These are phyloP conservation scores for Delia radicum DNA, from an alignment of 1,140 invertebrate species.

Conservation along the genomic window DNA sequence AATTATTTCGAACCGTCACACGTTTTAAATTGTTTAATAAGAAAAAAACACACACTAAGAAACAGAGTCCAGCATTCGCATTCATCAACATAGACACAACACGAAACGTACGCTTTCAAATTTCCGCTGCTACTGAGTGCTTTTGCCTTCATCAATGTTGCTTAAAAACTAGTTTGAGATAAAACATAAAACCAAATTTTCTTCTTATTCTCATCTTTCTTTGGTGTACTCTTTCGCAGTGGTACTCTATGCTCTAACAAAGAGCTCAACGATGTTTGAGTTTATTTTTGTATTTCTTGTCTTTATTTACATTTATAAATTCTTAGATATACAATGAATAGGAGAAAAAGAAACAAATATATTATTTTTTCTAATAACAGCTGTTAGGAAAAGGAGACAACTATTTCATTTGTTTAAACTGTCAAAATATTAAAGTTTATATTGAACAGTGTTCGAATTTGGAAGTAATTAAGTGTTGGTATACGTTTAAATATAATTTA, in stretches of 20 bases:
- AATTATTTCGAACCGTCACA: conserved; percentile 10
- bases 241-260: not conserved
- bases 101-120: conserved; percentile 10
- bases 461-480: not conserved
- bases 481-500: too few species aligned
- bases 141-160: not conserved
- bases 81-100: not conserved
- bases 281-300: not conserved
- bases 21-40: not conserved
- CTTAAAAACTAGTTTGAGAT: not conserved
- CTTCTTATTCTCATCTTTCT: not conserved
- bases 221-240: not conserved
- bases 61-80: not conserved
- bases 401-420: not conserved
- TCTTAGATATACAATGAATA: not conserved
- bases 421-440: not conserved
- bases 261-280: not conserved
- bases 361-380: not conserved
- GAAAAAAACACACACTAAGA: not conserved
- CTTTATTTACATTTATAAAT: not conserved
- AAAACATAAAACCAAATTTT: not conserved
- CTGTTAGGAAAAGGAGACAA: not conserved
- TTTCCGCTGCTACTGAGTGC: not conserved
- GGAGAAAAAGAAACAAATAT: not conserved
- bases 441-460: not conserved